Conservation (phyloP, 2,113 vertebrate genomes). For the Nannospalax galili region DNA sequence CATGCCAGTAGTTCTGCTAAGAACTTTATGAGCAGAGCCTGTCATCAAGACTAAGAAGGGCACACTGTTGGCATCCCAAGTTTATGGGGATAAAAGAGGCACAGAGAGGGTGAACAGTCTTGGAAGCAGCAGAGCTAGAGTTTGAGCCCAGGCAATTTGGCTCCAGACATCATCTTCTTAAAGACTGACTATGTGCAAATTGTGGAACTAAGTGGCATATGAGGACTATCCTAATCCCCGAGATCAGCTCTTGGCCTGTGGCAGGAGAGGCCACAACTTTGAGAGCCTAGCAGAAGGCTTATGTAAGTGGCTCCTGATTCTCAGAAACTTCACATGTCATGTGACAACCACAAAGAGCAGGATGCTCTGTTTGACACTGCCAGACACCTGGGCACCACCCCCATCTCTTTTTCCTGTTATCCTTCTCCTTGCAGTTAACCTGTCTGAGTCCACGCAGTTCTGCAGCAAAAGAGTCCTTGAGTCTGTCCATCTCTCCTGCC, state of each 20-base stretch:
- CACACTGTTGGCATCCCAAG: neutral
- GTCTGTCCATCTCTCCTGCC: neutral
- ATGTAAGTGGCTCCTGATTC: neutral
- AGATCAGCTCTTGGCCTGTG: neutral
- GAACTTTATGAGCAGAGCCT: neutral
- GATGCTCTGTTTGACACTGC: neutral
- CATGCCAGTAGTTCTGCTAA: neutral
- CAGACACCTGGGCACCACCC: neutral
- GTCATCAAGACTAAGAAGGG: neutral
- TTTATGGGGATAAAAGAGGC: neutral
- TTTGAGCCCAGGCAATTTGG: conserved; percentile 19
- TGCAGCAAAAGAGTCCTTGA: neutral
- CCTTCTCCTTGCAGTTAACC: neutral
- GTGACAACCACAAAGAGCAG: neutral
- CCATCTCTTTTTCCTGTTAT: neutral
- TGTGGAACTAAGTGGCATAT: neutral
- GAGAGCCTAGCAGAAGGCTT: neutral
- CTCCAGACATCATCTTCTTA: neutral
- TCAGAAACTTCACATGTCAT: neutral
- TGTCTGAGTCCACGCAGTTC: neutral
- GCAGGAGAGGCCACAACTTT: neutral
- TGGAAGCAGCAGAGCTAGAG: neutral
- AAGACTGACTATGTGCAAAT: neutral
- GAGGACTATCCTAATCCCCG: neutral
- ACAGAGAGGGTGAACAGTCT: neutral